phyloP scores from a whole-genome alignment of 2,113 vertebrate genomes.

The Tonatia bakeri region DNA sequence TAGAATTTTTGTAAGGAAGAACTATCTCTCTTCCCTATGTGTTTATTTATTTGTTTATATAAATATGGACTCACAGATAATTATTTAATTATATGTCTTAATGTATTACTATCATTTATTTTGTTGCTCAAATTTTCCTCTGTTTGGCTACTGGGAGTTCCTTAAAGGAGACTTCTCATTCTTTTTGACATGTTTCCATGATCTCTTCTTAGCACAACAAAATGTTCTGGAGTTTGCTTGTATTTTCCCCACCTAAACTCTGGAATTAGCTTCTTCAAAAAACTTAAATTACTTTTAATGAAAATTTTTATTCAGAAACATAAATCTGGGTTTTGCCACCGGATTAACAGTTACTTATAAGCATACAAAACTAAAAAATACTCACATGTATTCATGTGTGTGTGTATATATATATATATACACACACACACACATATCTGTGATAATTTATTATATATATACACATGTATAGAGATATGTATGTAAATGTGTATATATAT shows the following conservation, averaged over 20 bases:
- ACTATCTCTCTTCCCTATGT: not conserved
- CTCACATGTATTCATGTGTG: not conserved
- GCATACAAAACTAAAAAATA: not conserved
- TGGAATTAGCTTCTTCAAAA: not conserved
- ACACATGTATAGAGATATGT: accelerated
- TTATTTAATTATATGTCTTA: not conserved
- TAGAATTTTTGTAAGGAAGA: not conserved
- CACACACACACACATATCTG: too few species aligned
- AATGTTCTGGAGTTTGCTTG: not conserved
- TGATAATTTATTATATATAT: not conserved
- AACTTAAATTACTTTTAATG: not conserved
- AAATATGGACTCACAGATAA: not conserved
- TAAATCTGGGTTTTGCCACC: not conserved
- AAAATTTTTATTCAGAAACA: not conserved
- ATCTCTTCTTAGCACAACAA: not conserved
- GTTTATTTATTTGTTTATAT: not conserved
- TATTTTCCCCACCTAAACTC: not conserved
- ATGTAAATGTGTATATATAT: not conserved
- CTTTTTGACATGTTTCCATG: not conserved
- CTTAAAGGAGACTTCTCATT: not conserved
- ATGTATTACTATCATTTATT: not conserved
- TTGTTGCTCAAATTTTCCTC: not conserved
- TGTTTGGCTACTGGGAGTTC: not conserved
- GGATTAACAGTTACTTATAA: not conserved
- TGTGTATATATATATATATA: too few species aligned